Percentiles rank a stretch among this genome's conserved stretches.
phyloP scores from a whole-genome alignment of 2,113 vertebrate genomes.

The Eubucco bourcierii region DNA sequence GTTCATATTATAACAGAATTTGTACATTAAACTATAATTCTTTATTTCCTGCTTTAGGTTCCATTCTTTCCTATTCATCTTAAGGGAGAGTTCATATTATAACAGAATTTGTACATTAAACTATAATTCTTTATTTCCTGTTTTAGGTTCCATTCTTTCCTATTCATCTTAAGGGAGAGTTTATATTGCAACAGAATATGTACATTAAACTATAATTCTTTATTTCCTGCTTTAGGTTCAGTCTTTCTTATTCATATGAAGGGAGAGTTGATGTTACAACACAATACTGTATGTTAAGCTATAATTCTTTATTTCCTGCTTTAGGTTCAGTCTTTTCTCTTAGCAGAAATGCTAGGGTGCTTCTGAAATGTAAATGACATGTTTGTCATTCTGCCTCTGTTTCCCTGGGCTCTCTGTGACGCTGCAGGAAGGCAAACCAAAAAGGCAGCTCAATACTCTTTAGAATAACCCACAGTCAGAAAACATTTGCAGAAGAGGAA shows the following conservation, averaged over 20 bases:
- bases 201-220: not conserved
- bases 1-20: not conserved
- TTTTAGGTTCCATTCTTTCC: too few species aligned
- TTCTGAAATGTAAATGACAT: not conserved
- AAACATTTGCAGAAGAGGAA: constrained; percentile 16
- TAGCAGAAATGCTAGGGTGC: not conserved
- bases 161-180: too few species aligned
- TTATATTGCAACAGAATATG: not conserved
- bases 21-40: too few species aligned
- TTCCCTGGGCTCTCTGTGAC: not conserved
- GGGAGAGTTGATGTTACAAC: not conserved
- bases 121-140: too few species aligned
- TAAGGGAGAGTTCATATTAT: not conserved
- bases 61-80: too few species aligned
- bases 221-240: not conserved
- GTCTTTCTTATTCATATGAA: not conserved
- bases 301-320: too few species aligned
- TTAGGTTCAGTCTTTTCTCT: too few species aligned
- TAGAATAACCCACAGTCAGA: not conserved
- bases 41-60: too few species aligned
- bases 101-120: too few species aligned
- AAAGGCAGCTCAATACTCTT: not conserved
- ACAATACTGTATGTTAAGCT: too few species aligned
- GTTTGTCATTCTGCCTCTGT: not conserved
- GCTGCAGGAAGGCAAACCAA: not conserved